These are phyloP conservation scores for Heliconius charithonia DNA, from an alignment of 2,888 invertebrate species.

Conservation along the genomic window DNA sequence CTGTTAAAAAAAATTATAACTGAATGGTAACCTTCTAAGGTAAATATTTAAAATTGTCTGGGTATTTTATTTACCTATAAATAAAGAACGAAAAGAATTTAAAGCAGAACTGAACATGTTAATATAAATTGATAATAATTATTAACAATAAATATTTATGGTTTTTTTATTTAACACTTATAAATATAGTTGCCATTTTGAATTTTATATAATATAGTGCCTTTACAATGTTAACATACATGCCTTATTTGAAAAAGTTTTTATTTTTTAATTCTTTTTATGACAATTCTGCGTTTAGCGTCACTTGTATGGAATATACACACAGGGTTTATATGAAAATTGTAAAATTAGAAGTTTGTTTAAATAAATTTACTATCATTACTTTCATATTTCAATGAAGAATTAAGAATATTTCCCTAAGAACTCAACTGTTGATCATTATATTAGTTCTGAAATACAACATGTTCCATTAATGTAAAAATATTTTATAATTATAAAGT, in stretches of 20 bases:
- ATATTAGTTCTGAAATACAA: neutral
- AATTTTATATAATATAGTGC: constrained; percentile 36
- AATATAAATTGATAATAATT: constrained; percentile 5
- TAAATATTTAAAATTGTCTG: neutral
- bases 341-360: neutral
- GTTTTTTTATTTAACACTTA: constrained; percentile 20
- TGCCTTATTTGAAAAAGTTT: constrained; percentile 32
- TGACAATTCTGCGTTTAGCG: neutral
- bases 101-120: constrained; percentile 18
- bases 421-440: neutral
- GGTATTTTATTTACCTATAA: neutral
- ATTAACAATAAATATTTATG: neutral
- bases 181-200: constrained; percentile 17
- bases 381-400: neutral
- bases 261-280: neutral
- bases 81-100: neutral
- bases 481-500: neutral
- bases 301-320: neutral
- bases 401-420: neutral
- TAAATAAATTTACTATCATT: neutral
- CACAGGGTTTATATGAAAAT: constrained; percentile 16
- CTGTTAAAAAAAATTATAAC: neutral
- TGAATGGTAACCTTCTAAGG: neutral
- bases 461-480: neutral
- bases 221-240: constrained; percentile 34